Evolutionary conservation across 2,113 vertebrate species (phyloP).

Genomic region (Eulemur macaco): DNA sequence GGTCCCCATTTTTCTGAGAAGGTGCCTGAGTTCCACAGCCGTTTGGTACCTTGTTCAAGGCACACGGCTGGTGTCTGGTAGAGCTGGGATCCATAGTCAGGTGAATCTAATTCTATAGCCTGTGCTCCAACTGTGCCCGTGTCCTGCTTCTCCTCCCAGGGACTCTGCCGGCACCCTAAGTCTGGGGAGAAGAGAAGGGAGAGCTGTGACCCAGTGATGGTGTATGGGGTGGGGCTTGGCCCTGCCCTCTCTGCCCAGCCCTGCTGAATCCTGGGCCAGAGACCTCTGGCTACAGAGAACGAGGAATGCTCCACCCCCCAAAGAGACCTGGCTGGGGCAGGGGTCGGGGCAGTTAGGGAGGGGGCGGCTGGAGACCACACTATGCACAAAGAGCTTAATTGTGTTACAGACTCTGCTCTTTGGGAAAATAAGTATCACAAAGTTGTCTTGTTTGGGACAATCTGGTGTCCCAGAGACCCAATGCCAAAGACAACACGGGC

Average conservation of each 20-base stretch:
- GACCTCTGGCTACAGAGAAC: background rate
- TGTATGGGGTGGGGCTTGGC: background rate
- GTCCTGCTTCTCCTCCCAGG: background rate
- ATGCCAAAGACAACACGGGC: constrained; percentile 61
- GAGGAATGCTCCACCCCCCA: background rate
- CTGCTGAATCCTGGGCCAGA: background rate
- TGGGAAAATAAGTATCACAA: constrained; percentile 58
- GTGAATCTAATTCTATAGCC: background rate
- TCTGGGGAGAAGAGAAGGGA: background rate
- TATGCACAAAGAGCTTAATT: constrained; percentile 45
- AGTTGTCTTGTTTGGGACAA: constrained; percentile 62
- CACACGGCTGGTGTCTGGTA: background rate
- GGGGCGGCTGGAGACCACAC: background rate
- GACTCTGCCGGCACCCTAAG: background rate
- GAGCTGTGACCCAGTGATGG: background rate
- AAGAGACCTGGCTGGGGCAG: background rate
- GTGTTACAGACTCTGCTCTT: constrained; percentile 50
- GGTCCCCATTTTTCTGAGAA: background rate
- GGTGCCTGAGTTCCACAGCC: background rate
- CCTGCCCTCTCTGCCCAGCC: background rate
- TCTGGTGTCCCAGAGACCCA: constrained; percentile 55
- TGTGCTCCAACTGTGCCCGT: background rate
- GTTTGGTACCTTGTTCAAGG: background rate
- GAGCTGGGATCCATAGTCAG: background rate
- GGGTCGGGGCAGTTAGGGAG: background rate